phyloP scores from a whole-genome alignment of 2,888 invertebrate genomes.

The Elegia similella region DNA sequence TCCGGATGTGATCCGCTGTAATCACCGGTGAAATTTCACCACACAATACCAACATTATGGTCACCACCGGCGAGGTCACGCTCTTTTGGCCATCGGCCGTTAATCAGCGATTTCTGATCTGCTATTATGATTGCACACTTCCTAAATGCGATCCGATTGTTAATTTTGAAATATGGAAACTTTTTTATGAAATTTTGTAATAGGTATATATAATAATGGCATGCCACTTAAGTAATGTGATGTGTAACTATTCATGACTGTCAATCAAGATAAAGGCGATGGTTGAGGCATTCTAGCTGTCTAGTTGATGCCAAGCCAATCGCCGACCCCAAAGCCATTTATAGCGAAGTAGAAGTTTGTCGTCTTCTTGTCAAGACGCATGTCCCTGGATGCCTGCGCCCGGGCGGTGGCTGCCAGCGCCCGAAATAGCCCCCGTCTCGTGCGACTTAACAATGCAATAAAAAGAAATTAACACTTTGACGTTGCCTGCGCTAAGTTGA shows the following conservation, averaged over 20 bases:
- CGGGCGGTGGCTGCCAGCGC: conserved; percentile 70
- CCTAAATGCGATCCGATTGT: conserved; percentile 48
- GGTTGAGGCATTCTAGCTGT: conserved; percentile 35
- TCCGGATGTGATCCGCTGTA: conserved; percentile 74
- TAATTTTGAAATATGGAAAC: conserved; percentile 30
- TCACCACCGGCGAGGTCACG: conserved; percentile 59
- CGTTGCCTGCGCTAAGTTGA: conserved; percentile 76
- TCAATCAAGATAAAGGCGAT: conserved; percentile 19
- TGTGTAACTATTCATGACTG: neutral
- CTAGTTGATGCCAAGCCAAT: conserved; percentile 57
- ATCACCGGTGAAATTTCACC: conserved; percentile 78
- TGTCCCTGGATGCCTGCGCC: conserved; percentile 70
- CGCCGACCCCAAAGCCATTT: conserved; percentile 67
- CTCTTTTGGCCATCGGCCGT: conserved; percentile 61
- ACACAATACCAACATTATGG: conserved; percentile 59
- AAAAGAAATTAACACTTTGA: conserved; percentile 79
- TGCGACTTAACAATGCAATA: conserved; percentile 80
- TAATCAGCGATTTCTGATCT: conserved; percentile 61
- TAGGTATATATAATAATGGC: conserved; percentile 15
- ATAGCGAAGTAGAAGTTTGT: conserved; percentile 64
- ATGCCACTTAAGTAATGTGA: conserved; percentile 27
- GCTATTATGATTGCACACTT: conserved; percentile 58
- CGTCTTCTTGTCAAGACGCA: conserved; percentile 73
- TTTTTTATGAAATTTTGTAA: conserved; percentile 6
- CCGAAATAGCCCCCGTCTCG: conserved; percentile 72